These are phyloP conservation scores for Drosophila conformis DNA, from an alignment of 2,888 invertebrate species.

Conservation along the genomic window DNA sequence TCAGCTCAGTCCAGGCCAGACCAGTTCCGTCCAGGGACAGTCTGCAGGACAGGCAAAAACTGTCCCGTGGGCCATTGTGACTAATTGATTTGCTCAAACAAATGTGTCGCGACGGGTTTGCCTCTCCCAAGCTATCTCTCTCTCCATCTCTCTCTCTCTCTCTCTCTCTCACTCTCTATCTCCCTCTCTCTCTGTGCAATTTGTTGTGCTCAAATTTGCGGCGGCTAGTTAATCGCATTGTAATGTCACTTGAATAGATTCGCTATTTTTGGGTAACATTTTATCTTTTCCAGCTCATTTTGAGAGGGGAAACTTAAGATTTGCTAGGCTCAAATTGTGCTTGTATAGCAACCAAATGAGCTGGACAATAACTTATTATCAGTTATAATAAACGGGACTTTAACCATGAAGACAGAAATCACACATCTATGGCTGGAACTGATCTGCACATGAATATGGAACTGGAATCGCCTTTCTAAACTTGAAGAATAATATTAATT, in stretches of 20 bases:
- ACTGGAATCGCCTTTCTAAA: neutral
- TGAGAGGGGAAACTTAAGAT: neutral
- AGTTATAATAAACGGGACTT: neutral
- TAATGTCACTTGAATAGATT: slow-evolving; percentile 38
- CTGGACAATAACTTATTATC: slow-evolving; percentile 7
- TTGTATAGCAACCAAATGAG: slow-evolving; percentile 13
- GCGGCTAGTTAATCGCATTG: slow-evolving; percentile 71
- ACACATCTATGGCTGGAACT: neutral
- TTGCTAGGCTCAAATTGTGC: neutral
- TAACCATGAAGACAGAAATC: neutral
- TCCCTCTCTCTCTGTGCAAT: slow-evolving; percentile 12
- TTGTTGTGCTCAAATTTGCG: slow-evolving; percentile 52
- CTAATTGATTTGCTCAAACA: slow-evolving; percentile 72
- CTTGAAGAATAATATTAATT: neutral
- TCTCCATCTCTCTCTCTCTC: slow-evolving; percentile 1
- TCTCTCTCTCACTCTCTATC: neutral
- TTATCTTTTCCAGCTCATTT: neutral
- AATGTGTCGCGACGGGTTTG: slow-evolving; percentile 45
- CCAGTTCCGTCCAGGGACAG: slow-evolving; percentile 16
- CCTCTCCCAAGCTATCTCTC: slow-evolving; percentile 5
- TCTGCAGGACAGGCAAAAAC: slow-evolving; percentile 36
- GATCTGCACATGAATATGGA: neutral
- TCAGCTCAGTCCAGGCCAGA: slow-evolving; percentile 19
- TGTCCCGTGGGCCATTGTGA: slow-evolving; percentile 67
- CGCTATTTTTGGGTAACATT: neutral